phyloP scores from a whole-genome alignment of 2,888 invertebrate genomes.

The Boloria selene region DNA sequence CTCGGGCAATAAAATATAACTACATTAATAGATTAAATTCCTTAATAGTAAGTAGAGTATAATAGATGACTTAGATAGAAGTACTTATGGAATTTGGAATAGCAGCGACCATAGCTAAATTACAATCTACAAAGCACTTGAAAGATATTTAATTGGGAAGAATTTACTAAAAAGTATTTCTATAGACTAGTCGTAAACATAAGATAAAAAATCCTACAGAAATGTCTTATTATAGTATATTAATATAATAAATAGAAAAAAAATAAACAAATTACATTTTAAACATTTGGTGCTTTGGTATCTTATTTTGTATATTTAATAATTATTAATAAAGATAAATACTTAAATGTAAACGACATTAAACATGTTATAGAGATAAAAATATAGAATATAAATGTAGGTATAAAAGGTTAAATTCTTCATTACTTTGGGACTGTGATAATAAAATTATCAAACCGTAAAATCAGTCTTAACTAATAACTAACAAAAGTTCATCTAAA shows the following conservation, averaged over 20 bases:
- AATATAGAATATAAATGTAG: slow-evolving; percentile 7
- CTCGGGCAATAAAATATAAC: slow-evolving; percentile 52
- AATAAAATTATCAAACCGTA: slow-evolving; percentile 2
- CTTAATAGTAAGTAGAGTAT: slow-evolving; percentile 50
- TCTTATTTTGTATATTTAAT: slow-evolving; percentile 20
- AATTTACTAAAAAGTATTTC: slow-evolving; percentile 31
- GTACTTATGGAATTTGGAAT: slow-evolving; percentile 29
- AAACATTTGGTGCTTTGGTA: slow-evolving; percentile 29
- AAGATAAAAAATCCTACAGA: slow-evolving; percentile 60
- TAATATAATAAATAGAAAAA: slow-evolving; percentile 36
- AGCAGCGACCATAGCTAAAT: slow-evolving; percentile 32
- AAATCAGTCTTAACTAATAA: background rate
- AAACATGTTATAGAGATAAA: background rate
- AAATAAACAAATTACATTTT: slow-evolving; percentile 16
- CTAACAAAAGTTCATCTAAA: background rate
- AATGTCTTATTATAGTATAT: slow-evolving; percentile 43
- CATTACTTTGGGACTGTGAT: background rate
- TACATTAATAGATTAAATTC: slow-evolving; percentile 45
- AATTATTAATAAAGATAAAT: slow-evolving; percentile 7
- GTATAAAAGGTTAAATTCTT: slow-evolving; percentile 17
- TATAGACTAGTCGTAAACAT: slow-evolving; percentile 55
- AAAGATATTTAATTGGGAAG: slow-evolving; percentile 13
- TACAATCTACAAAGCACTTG: slow-evolving; percentile 37
- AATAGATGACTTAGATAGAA: slow-evolving; percentile 48
- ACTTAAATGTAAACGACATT: background rate